These are phyloP conservation scores for Tiliacea citrago DNA, from an alignment of 2,888 invertebrate species.

Conservation along the genomic window DNA sequence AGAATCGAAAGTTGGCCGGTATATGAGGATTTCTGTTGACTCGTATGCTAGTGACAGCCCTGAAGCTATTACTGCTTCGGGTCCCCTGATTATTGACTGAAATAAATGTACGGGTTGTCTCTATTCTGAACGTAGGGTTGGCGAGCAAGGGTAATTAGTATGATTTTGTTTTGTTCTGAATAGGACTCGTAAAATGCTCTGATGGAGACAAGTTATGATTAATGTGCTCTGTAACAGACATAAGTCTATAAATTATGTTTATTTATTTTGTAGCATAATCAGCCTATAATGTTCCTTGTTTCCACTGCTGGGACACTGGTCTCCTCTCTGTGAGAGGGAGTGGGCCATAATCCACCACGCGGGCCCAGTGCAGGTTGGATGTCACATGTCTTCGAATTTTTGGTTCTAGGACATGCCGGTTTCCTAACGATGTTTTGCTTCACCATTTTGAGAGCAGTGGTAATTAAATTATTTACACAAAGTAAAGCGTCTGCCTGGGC, in stretches of 20 bases:
- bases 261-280: not conserved
- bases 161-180: conserved; percentile 49
- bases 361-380: no score
- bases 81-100: conserved; percentile 77
- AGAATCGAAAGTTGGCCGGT: conserved; percentile 76
- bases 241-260: not conserved
- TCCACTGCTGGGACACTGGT: no score
- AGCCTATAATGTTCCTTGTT: no score
- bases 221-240: conserved; percentile 15
- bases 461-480: no score
- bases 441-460: no score
- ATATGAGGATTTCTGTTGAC: conserved; percentile 81
- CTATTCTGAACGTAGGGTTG: conserved; percentile 66
- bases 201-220: conserved; percentile 29
- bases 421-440: no score
- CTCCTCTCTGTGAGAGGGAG: no score
- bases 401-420: no score
- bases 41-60: conserved; percentile 77
- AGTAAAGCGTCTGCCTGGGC: no score
- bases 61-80: conserved; percentile 74
- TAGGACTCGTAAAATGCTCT: conserved; percentile 28
- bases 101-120: conserved; percentile 72
- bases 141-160: conserved; percentile 56
- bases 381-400: no score
- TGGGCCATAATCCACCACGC: no score